Base-by-base conservation (phyloP, 2,113 vertebrate species). In the Anolis sagrei region DNA sequence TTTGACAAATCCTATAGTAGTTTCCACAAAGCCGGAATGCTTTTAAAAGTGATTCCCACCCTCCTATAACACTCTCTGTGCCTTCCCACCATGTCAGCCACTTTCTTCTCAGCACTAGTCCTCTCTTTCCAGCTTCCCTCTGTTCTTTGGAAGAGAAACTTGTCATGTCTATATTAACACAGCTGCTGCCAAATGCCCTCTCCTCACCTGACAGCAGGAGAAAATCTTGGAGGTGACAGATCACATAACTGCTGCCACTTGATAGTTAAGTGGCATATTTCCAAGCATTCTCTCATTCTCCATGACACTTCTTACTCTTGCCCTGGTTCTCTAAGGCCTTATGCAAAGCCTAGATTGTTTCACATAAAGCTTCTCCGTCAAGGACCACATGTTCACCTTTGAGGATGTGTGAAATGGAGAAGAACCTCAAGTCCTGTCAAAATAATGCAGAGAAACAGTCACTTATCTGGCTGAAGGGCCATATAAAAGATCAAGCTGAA, bases 221-320 rank as follows among this genome's bases (percentile, higher is more conserved):
- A 85, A 90, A 92, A 91, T 92, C 88, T 90, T 81, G 86, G 89
- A 93, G 90, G 88, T 90, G 94, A 88, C 86, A 51, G 70, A 93
- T 85, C 93, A 90, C 91, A 89, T 81, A 83, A 89, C 87, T 89
- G 74, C 85, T 90, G 72, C 89, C 90, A 86, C 87, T 90, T 82
- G 85, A 84, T 0, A 0, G 87, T 86, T 92, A 94, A 93, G 86
- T 89, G 89, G 85, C 82, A 92, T 93, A 88, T 86, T 84, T 79
- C 91, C 92, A 92, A 93, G 92, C 80, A 54, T 32, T 48, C 16
- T 89, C 91, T 89, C 32, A 70, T 44, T 0, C 44, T 49, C 62
- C 6, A 9, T 62, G 48, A 25, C 36, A 2, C 18, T 69, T 82
- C 86, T 89, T 83, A 29, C 87, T 88, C 88, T 84, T 84, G 75